phyloP scores from a whole-genome alignment of 2,797 vertebrate species.

The Microchirus variegatus region DNA sequence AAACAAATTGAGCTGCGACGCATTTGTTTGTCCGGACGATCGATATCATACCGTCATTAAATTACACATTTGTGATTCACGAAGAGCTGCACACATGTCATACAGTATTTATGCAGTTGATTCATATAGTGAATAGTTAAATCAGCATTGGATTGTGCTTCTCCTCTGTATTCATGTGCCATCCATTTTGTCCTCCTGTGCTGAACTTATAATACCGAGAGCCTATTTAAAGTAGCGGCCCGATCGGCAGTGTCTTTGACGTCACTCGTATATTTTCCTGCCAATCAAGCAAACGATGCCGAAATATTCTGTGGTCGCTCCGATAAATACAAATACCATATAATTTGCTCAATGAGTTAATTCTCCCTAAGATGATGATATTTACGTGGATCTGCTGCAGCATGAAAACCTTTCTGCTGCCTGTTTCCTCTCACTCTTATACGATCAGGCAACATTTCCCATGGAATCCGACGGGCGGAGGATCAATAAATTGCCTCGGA shows the following conservation, averaged over 20 bases:
- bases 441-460: conserved; percentile 41
- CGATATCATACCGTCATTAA: too few species aligned
- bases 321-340: conserved; percentile 8
- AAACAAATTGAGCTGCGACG: too few species aligned
- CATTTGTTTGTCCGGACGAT: too few species aligned
- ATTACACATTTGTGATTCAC: too few species aligned
- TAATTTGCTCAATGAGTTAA: conserved; percentile 5
- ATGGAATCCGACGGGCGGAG: conserved; percentile 34
- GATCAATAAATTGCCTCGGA: conserved; percentile 62
- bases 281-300: neutral
- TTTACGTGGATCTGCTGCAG: conserved; percentile 17
- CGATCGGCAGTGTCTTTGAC: neutral
- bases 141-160: neutral
- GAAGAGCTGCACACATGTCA: too few species aligned
- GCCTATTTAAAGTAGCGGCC: neutral
- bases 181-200: neutral
- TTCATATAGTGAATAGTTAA: neutral
- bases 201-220: neutral
- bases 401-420: neutral
- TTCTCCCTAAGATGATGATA: conserved; percentile 8
- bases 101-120: too few species aligned
- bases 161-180: too few species aligned
- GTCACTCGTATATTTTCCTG: neutral
- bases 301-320: conserved; percentile 14
- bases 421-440: neutral